Conservation (phyloP, 1,140 invertebrate species). For the Halesus radiatus region DNA sequence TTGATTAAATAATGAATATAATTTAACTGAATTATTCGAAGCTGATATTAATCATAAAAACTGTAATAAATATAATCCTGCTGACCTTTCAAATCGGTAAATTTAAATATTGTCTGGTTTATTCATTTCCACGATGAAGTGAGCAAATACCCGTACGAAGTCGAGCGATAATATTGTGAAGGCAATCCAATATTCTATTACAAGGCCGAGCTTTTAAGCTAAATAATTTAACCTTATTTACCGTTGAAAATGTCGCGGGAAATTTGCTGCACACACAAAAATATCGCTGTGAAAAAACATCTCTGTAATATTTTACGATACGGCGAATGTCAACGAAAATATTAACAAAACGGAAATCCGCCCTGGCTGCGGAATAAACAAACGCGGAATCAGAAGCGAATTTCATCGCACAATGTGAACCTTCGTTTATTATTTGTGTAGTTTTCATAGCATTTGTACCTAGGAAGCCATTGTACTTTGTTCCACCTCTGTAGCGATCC, state of each 20-base stretch:
- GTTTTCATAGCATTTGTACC: conserved; percentile 14
- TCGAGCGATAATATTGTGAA: neutral
- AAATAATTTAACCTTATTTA: conserved; percentile 38
- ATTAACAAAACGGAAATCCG: conserved; percentile 57
- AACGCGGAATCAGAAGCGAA: conserved; percentile 40
- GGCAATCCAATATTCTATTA: neutral
- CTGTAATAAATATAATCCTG: no score
- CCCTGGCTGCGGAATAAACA: conserved; percentile 45
- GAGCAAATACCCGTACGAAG: neutral
- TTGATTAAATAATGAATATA: no score
- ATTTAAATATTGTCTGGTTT: no score
- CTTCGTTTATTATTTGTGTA: conserved; percentile 35
- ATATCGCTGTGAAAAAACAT: conserved; percentile 28
- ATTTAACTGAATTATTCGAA: no score
- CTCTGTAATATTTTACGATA: conserved; percentile 50
- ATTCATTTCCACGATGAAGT: neutral
- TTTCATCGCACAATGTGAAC: conserved; percentile 31
- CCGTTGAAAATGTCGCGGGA: neutral
- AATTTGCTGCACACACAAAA: conserved; percentile 39
- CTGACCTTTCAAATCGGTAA: no score
- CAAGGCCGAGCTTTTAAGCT: conserved; percentile 14
- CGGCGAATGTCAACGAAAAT: conserved; percentile 56
- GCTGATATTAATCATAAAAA: no score
- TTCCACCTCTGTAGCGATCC: neutral
- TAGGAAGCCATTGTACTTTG: neutral